phyloP scores from a whole-genome alignment of 2,797 vertebrate genomes.

The Cynodonichthys magdalenae region DNA sequence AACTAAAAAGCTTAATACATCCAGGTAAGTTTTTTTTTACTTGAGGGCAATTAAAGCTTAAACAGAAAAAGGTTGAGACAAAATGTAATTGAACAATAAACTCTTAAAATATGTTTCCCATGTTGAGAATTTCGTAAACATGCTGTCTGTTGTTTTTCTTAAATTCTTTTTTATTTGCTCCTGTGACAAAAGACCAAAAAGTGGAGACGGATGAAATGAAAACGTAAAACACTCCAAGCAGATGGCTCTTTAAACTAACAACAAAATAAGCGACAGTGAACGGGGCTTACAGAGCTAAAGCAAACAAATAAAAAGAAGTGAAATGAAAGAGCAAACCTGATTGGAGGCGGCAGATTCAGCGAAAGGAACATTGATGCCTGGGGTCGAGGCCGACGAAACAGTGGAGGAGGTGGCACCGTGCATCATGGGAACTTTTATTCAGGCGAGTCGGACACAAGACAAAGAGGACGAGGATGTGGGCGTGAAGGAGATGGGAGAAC shows the following conservation, averaged over 20 bases:
- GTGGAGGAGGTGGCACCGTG: conserved; percentile 97
- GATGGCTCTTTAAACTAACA: conserved; percentile 32
- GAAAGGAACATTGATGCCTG: conserved; percentile 97
- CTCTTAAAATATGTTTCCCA: conserved; percentile 27
- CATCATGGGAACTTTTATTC: conserved; percentile 99
- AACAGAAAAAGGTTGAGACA: conserved; percentile 23
- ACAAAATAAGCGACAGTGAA: conserved; percentile 50
- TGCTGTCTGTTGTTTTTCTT: no score
- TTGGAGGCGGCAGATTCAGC: conserved; percentile 94
- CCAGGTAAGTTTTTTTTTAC: background rate
- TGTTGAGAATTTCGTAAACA: conserved; percentile 26
- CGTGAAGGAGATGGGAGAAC: conserved; percentile 79
- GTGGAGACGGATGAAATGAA: conserved; percentile 60
- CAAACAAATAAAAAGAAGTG: conserved; percentile 86
- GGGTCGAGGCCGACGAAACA: conserved; percentile 96
- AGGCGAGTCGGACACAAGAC: conserved; percentile 93
- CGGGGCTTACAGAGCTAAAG: conserved; percentile 76
- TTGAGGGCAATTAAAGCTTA: background rate
- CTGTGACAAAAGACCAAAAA: conserved; percentile 32
- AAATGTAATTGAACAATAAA: conserved; percentile 29
- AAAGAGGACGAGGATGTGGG: conserved; percentile 85
- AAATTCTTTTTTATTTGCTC: conserved; percentile 49
- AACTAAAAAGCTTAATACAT: background rate
- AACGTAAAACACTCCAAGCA: conserved; percentile 42
- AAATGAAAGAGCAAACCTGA: conserved; percentile 98